A percentile compares a stretch with the other conserved stretches of the same genome.
These are phyloP conservation scores for Nycticebus coucang DNA, from an alignment of 2,113 vertebrate genomes.

Conservation along the genomic window DNA sequence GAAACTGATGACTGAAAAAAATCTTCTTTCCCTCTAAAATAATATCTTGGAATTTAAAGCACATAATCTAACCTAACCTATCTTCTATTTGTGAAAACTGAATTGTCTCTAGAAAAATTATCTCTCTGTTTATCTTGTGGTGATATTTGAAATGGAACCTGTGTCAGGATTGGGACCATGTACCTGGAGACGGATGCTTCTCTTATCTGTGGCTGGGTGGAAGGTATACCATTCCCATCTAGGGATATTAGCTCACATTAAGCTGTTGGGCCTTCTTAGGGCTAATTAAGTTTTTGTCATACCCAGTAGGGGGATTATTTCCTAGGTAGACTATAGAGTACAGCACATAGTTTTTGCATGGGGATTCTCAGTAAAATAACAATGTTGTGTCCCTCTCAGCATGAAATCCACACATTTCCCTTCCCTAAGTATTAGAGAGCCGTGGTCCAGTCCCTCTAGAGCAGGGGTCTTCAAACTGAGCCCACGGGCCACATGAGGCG, in stretches of 20 bases:
- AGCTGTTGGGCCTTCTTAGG: neutral
- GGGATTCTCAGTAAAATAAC: neutral
- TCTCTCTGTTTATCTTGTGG: neutral
- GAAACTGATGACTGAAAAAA: neutral
- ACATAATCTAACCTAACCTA: neutral
- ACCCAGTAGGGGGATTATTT: neutral
- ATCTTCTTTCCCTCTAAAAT: conserved; percentile 15
- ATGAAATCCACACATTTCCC: neutral
- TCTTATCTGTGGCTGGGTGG: neutral
- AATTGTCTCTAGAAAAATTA: neutral
- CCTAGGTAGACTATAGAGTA: neutral
- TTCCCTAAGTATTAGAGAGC: neutral
- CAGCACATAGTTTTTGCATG: neutral
- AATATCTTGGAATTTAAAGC: neutral
- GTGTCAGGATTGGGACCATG: neutral
- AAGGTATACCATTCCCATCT: neutral
- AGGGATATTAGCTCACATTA: neutral
- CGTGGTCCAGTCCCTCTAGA: neutral
- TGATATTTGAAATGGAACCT: neutral
- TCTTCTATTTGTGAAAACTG: neutral
- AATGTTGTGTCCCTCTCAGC: neutral
- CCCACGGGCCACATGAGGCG: too few species aligned
- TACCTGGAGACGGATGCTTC: neutral
- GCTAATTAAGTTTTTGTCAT: neutral
- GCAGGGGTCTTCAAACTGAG: too few species aligned